Base-by-base conservation (phyloP, 2,888 invertebrate genomes). In the Aproaerema taeniolella region DNA sequence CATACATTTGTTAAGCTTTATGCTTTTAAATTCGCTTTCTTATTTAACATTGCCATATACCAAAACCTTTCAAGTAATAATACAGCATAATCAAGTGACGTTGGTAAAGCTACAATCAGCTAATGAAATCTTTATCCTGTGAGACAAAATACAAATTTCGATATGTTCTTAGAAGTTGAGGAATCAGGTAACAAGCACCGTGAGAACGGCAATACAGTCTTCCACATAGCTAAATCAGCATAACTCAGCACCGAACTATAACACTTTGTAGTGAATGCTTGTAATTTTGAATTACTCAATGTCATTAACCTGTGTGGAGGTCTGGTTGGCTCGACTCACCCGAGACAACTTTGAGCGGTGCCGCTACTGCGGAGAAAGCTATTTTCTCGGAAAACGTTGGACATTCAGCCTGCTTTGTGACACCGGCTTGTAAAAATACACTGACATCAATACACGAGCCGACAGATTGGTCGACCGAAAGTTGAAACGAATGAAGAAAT, bases 301-400 rank as follows among this genome's bases (percentile, higher is more conserved):
- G 42, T 39, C 42, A 26, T 35, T 39, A 43, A 39, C 42, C 32
- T 39, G 35, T 9, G 38, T 44, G 49, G 40, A 45, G 44, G 35
- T 52, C 47, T 50, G 49, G 55, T 53, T 55, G 61, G 59, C 57
- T n/a, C 58, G 55, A 58, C n/a, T n/a, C n/a, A n/a, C 59, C 57
- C 63, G 61, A 64, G 60, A 48, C 59, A 55, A 59, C 67, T 68
- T 70, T 67, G 66, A 69, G 56, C 52, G 47, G 52, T 53, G 61
- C 65, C 62, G 70, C 56, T 64, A 57, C 62, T 55, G 58, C 47
- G 59, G 79, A 74, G 81, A 81, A 81, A 81, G 82, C 79, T 58
- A 61, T 65, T 67, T 82, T 80, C 80, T 67, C 58, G 65, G 74
- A 76, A 43, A 36, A 42, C 42, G 35, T 8, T 24, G 26, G 37